A percentile compares a stretch with the other conserved stretches of the same genome.
These are phyloP conservation scores for Acronicta psi DNA, from an alignment of 2,888 invertebrate genomes.

Conservation along the genomic window DNA sequence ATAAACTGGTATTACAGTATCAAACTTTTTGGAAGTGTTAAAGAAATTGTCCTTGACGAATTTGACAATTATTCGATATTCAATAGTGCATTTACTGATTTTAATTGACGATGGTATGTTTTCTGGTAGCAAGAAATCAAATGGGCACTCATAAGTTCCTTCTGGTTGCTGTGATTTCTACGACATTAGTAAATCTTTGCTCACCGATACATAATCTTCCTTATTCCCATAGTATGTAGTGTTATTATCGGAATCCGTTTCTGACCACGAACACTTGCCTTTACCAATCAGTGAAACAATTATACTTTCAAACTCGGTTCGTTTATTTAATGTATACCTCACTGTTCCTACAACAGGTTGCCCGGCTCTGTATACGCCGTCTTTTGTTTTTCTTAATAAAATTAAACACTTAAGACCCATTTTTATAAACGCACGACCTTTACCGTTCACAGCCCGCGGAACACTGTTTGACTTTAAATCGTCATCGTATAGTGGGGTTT, in stretches of 20 bases:
- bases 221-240: slow-evolving; percentile 9
- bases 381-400: slow-evolving; percentile 41
- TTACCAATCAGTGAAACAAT: slow-evolving; percentile 53
- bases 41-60: slow-evolving; percentile 20
- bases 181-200: slow-evolving; percentile 31
- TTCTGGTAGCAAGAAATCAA: slow-evolving; percentile 31
- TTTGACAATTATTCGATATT: slow-evolving; percentile 24
- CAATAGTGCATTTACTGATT: slow-evolving; percentile 17
- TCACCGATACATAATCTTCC: slow-evolving; percentile 46
- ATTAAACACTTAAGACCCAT: slow-evolving; percentile 54
- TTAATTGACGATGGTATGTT: slow-evolving; percentile 37
- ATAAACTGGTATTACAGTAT: slow-evolving; percentile 21
- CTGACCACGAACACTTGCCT: slow-evolving; percentile 49
- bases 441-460: not conserved
- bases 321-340: slow-evolving; percentile 50
- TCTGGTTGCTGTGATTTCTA: not conserved
- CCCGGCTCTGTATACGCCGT: slow-evolving; percentile 51
- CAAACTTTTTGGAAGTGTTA: slow-evolving; percentile 4
- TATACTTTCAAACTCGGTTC: slow-evolving; percentile 49
- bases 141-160: slow-evolving; percentile 28
- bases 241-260: slow-evolving; percentile 1
- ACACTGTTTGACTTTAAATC: not conserved
- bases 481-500: not conserved
- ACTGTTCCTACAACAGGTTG: slow-evolving; percentile 50
- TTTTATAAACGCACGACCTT: not conserved